Percentiles rank a stretch among this genome's conserved stretches.
phyloP scores from a whole-genome alignment of 2,113 vertebrate species.

The Albula glossodonta region DNA sequence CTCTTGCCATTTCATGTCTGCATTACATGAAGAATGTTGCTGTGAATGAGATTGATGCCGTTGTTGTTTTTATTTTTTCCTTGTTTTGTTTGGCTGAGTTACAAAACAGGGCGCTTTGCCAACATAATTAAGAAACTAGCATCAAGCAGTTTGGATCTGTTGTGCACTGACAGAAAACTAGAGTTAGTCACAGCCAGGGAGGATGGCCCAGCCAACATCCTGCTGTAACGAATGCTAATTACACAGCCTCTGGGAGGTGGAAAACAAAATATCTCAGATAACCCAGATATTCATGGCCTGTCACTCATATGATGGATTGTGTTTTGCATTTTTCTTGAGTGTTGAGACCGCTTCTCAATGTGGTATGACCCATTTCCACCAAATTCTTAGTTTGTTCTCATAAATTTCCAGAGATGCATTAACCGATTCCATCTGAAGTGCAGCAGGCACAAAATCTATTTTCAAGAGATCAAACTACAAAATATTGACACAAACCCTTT shows the following conservation, averaged over 20 bases:
- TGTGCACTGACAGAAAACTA: constrained; percentile 8
- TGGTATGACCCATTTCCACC: constrained; percentile 17
- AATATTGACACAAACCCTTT: too few relatives aligned
- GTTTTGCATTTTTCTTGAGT: constrained; percentile 2
- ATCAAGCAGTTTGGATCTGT: constrained; percentile 22
- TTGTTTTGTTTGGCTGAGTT: not conserved
- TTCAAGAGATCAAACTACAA: too few relatives aligned
- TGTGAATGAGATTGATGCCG: constrained; percentile 3
- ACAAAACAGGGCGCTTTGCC: not conserved
- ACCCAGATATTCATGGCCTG: constrained; percentile 7
- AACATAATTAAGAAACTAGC: constrained; percentile 25
- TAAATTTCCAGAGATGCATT: not conserved
- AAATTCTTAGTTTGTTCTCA: not conserved
- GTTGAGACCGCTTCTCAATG: constrained; percentile 7
- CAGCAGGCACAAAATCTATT: too few relatives aligned
- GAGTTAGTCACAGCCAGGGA: constrained; percentile 9
- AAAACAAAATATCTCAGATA: constrained; percentile 13
- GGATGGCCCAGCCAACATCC: not conserved
- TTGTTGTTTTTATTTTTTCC: constrained; percentile 8
- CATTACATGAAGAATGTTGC: constrained; percentile 21
- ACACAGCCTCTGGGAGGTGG: not conserved
- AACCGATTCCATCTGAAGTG: not conserved
- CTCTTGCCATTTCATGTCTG: constrained; percentile 1
- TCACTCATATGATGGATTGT: constrained; percentile 15
- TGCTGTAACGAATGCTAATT: constrained; percentile 19